Conservation (phyloP, 2,113 vertebrate species). For the Anas platyrhynchos region DNA sequence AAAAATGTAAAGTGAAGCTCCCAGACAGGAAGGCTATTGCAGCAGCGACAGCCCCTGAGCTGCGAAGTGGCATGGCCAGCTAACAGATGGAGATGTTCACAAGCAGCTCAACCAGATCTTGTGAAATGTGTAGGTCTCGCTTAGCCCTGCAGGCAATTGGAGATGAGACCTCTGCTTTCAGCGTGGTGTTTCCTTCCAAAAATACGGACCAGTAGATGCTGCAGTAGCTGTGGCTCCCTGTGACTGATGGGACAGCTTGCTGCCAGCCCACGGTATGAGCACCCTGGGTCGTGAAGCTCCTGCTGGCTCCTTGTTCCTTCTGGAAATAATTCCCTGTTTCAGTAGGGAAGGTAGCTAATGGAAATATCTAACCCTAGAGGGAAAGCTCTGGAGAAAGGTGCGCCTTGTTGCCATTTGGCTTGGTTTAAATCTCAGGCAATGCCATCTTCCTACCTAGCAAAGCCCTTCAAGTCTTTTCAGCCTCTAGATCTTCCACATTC, state of each 20-base stretch:
- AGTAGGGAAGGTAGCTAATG: background rate
- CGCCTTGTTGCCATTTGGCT: too few relatives aligned
- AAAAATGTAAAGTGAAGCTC: fast-evolving
- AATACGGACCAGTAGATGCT: fast-evolving
- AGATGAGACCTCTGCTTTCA: background rate
- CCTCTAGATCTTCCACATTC: background rate
- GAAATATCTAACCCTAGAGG: background rate
- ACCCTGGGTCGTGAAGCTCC: background rate
- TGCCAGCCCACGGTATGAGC: background rate
- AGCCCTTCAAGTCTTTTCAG: too few relatives aligned
- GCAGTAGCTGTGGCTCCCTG: background rate
- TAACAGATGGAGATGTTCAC: background rate
- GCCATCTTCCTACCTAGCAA: too few relatives aligned
- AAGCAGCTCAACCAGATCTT: background rate
- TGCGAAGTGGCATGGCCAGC: background rate
- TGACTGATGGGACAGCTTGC: background rate
- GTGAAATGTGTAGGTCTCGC: background rate
- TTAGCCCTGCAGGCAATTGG: background rate
- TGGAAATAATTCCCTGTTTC: background rate
- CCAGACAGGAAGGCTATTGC: background rate
- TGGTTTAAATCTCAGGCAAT: too few relatives aligned
- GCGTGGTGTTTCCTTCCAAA: background rate
- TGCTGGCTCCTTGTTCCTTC: fast-evolving
- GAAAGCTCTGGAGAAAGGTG: too few relatives aligned
- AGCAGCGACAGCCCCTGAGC: background rate